Base-by-base conservation (phyloP, 2,113 vertebrate genomes). In the Alexandromys fortis region DNA sequence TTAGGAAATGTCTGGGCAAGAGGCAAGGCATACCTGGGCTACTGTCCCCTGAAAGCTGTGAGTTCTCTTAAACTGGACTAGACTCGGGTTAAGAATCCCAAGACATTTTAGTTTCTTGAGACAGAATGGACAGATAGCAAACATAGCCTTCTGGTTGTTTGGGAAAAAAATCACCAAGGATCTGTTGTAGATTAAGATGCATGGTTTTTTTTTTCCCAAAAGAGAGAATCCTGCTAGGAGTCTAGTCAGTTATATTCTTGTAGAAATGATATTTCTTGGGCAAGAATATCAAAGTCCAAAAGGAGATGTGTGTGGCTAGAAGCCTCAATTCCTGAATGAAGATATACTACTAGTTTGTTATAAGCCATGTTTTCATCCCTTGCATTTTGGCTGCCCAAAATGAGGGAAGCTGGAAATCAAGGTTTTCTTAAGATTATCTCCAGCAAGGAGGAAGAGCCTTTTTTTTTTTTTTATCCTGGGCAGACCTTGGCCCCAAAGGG, bases 211-310 rank as follows among this genome's bases (percentile, higher is more conserved):
- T 82, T 73, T 52, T 9, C 19, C 61, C 70, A 93, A 91, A 96
- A 96, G 67, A 94, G 83, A 97, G 90, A 93, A 92, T 77, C 79
- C 94, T 95, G 85, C 82, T 92, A 94, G 68, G 72, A 96, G 90
- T 96, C 94, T 94, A 94, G 86, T 97, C 94, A 94, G 91, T 89
- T 94, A 78, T 95, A 92, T 89, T 96, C 92, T 49, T 82, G 47
- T 92, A 97, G 96, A 95, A 97, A 95, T 82, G 45, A 65, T 97
- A 96, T 89, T 97, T 96, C 28, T 93, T 92, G 90, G 92, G 94
- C 93, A 96, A 96, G 86, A 94, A 92, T 92, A 94, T 95, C 89
- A 96, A 94, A 92, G 95, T 95, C 96, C 95, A 86, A 96, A 97
- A 95, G 86, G 72, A 94, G 87, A 86, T 91, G 21, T 89, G 33